Percentiles rank a stretch among this genome's conserved stretches.
Evolutionary conservation across 1,140 invertebrate genomes (phyloP).

Genomic region (Stratiolaelaps scimitus): DNA sequence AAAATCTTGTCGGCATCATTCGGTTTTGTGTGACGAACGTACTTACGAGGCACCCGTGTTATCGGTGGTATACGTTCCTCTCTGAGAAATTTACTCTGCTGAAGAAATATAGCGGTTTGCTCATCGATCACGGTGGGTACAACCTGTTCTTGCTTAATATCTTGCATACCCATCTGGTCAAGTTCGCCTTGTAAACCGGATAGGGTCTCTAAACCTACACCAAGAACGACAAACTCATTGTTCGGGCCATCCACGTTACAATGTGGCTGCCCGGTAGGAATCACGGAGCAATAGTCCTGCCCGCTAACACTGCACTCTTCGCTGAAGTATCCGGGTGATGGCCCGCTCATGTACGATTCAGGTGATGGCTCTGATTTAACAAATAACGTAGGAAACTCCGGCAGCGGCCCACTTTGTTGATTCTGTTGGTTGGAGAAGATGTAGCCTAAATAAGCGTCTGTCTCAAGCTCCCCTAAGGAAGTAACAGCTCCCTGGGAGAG

Average conservation of each 20-base stretch:
- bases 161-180: background rate
- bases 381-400: conserved; percentile 25
- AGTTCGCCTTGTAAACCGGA: conserved; percentile 15
- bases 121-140: conserved; percentile 20
- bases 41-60: conserved; percentile 6
- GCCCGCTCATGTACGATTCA: background rate
- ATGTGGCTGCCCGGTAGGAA: background rate
- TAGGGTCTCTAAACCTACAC: conserved; percentile 6
- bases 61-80: conserved; percentile 14
- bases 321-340: conserved; percentile 8
- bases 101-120: conserved; percentile 10
- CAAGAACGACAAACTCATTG: conserved; percentile 24
- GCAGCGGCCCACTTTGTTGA: conserved; percentile 20
- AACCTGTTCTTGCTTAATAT: conserved; percentile 15
- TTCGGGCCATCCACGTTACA: background rate
- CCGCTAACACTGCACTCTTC: background rate
- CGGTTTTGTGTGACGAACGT: conserved; percentile 13
- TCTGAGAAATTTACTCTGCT: conserved; percentile 14
- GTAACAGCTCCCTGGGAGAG: background rate
- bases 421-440: conserved; percentile 7
- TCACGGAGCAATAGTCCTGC: background rate
- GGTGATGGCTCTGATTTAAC: conserved; percentile 8
- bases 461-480: conserved; percentile 10
- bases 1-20: conserved; percentile 47
- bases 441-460: conserved; percentile 3